These are phyloP conservation scores for Sylvilagus floridanus DNA, from an alignment of 2,797 vertebrate species.

Conservation along the genomic window DNA sequence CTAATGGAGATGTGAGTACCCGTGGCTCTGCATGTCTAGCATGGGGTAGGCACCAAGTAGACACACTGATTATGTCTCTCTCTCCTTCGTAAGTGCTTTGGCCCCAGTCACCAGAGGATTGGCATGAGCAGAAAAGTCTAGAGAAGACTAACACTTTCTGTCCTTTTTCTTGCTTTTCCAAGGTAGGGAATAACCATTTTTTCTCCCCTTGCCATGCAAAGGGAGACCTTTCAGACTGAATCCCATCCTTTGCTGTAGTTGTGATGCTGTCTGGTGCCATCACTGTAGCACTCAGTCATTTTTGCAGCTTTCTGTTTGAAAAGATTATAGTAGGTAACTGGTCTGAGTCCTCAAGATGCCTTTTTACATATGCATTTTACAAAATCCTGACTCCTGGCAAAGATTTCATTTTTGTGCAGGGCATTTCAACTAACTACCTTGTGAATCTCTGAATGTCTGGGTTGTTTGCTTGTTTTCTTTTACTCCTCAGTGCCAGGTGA, in stretches of 20 bases:
- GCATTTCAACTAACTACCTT: slow-evolving; percentile 61
- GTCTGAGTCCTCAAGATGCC: background rate
- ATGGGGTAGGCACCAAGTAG: background rate
- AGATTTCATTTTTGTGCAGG: slow-evolving; percentile 22
- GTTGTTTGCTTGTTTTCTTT: slow-evolving; percentile 8
- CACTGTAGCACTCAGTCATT: background rate
- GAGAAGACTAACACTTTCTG: background rate
- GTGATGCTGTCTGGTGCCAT: background rate
- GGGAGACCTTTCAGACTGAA: background rate
- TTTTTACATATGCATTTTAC: background rate
- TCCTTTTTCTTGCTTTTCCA: background rate
- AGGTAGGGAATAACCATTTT: background rate
- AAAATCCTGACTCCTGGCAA: background rate
- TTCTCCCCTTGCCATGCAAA: background rate
- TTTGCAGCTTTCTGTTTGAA: background rate
- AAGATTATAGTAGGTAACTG: background rate
- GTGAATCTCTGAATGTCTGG: background rate
- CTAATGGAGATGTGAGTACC: background rate
- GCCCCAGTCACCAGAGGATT: background rate
- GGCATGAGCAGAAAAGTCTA: background rate
- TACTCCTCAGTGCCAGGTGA: background rate
- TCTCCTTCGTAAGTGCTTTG: background rate
- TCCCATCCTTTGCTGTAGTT: background rate
- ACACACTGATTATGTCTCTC: background rate
- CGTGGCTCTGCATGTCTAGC: background rate